These are phyloP conservation scores for Otolemur crassicaudatus DNA, from an alignment of 2,797 vertebrate genomes.

Conservation along the genomic window DNA sequence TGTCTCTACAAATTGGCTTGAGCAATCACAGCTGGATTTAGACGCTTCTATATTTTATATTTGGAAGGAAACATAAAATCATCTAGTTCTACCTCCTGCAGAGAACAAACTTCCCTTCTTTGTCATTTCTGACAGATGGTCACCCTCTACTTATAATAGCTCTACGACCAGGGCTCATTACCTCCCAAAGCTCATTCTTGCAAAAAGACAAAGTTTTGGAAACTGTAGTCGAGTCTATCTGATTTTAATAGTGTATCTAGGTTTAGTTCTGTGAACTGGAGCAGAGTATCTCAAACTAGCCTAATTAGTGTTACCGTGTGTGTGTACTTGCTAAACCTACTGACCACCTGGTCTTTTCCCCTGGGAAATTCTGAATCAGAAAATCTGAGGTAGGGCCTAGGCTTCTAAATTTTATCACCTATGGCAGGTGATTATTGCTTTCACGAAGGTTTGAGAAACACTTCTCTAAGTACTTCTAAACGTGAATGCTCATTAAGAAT, in stretches of 20 bases:
- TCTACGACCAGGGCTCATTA: constrained; percentile 11
- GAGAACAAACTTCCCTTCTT: background rate
- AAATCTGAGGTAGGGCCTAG: background rate
- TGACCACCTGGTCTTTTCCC: background rate
- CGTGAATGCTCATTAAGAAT: background rate
- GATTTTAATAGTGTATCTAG: constrained; percentile 23
- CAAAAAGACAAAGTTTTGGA: constrained; percentile 11
- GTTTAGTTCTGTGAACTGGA: constrained; percentile 6
- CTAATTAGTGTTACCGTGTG: background rate
- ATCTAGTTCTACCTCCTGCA: constrained; percentile 12
- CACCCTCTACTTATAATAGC: constrained; percentile 25
- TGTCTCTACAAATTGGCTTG: constrained; percentile 61
- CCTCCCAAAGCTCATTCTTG: background rate
- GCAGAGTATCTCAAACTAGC: background rate
- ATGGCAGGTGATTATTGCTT: background rate
- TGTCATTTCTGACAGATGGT: constrained; percentile 64
- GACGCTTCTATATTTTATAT: constrained; percentile 55
- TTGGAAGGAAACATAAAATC: constrained; percentile 51
- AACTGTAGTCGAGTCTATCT: constrained; percentile 3
- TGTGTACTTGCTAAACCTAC: background rate
- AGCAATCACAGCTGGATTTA: constrained; percentile 69
- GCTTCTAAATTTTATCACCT: background rate
- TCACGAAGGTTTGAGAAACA: background rate
- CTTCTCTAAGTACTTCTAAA: background rate
- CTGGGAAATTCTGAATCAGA: constrained; percentile 14